These are phyloP conservation scores for Clunio marinus DNA, from an alignment of 2,888 invertebrate species.

Conservation along the genomic window DNA sequence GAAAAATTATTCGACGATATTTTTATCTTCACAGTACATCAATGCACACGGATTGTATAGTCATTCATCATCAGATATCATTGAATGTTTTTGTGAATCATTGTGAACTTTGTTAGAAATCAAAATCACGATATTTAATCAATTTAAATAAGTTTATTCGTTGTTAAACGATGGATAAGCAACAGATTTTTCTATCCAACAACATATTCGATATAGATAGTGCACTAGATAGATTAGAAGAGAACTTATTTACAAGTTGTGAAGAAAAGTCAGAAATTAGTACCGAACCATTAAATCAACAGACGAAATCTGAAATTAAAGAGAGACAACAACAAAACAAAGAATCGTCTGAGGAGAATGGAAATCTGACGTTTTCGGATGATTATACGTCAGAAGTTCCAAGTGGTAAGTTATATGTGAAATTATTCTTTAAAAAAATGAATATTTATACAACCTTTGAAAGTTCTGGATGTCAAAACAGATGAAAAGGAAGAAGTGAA, in stretches of 20 bases:
- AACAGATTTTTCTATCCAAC: conserved; percentile 1
- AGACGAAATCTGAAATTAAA: conserved; percentile 5
- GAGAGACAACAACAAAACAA: conserved; percentile 3
- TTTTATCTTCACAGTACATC: too few species aligned
- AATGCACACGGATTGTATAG: too few species aligned
- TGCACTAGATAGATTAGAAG: conserved; percentile 26
- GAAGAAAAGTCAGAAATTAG: background rate
- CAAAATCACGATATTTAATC: background rate
- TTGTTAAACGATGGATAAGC: conserved; percentile 3
- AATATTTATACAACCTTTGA: background rate
- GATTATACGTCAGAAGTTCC: background rate
- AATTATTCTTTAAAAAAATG: background rate
- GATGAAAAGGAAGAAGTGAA: too few species aligned
- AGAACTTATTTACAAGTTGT: conserved; percentile 7
- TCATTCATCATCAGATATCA: too few species aligned
- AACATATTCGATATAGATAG: conserved; percentile 29
- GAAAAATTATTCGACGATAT: too few species aligned
- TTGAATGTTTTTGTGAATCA: conserved; percentile 15
- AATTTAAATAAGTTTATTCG: background rate
- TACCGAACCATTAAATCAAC: conserved; percentile 20
- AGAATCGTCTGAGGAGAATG: conserved; percentile 2
- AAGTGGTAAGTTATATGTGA: background rate
- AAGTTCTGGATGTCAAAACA: background rate
- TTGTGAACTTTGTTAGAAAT: background rate
- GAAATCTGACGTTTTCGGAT: conserved; percentile 1